Evolutionary conservation across 2,113 vertebrate genomes (phyloP).

Genomic region (Microcebus murinus): DNA sequence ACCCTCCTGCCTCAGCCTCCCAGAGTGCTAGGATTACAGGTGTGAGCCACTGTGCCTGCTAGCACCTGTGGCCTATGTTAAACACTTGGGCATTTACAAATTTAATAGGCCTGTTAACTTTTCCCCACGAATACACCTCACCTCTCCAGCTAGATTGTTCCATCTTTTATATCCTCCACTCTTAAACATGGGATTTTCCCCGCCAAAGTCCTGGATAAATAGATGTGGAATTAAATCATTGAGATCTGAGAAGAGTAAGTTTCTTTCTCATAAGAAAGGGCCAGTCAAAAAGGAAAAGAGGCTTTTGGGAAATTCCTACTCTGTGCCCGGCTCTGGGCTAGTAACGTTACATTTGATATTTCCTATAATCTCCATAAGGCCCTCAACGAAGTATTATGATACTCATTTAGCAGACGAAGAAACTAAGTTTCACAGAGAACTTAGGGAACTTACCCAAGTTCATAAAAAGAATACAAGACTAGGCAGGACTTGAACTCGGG

Average conservation of each 20-base stretch:
- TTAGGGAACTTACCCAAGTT: background rate
- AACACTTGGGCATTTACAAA: background rate
- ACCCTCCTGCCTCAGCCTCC: too few species aligned
- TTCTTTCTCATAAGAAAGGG: background rate
- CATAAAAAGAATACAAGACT: background rate
- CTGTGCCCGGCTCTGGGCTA: background rate
- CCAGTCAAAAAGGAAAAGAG: background rate
- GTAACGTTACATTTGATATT: background rate
- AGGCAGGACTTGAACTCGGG: background rate
- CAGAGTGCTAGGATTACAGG: too few species aligned
- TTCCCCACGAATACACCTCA: background rate
- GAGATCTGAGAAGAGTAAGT: background rate
- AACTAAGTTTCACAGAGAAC: background rate
- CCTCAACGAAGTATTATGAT: background rate
- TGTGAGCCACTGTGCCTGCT: too few species aligned
- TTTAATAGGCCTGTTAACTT: background rate
- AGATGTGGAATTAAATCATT: background rate
- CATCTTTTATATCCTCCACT: background rate
- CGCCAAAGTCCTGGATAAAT: background rate
- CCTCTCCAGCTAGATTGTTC: background rate
- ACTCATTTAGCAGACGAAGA: background rate
- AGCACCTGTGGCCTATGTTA: too few species aligned
- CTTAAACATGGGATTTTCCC: background rate
- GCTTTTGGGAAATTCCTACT: background rate
- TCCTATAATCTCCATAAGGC: background rate